Evolutionary conservation across 2,888 invertebrate species (phyloP), one percentile per base, ranked within the genome.

Genomic region (Hanleya hanleyi): DNA sequence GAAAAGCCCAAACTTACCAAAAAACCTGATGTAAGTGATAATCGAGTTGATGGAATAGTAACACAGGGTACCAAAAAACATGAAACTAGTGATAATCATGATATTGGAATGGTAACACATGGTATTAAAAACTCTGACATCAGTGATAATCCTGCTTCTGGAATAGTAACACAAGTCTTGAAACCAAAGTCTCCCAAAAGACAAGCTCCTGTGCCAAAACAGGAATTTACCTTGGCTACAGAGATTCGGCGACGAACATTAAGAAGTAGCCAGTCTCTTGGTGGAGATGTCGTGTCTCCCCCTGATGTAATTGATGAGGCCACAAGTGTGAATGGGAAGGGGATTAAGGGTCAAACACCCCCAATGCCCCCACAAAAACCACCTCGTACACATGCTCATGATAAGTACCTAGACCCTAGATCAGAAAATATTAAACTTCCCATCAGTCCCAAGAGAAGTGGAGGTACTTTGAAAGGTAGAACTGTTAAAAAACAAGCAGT

Each of bases 371-470:
- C 84, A 4, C 74, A 74, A 35, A 84, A 84, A 74, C 87, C 87
- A 4, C 84, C 83, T 29, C 69, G 87, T 41, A 87, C 86, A 3
- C 81, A 82, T 74, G 85, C 83, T 47, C 87, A 87, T 72, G 86
- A 86, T 79, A 79, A 83, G 41, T 86, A 86, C 67, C 68, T 85
- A 3, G 76, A 79, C 2, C n/a, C 64, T 1, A 64, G 36, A 29
- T 15, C 26, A 4, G 22, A 15, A 22, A 22, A 57, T 29, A 4
- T 29, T 15, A 57, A 57, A 29, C 18, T 57, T 26, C 57, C 7
- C 4, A 57, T 57, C 15, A 57, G 57, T 57, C 57, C 57, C 32
- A 18, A 3, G 2, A 4, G 4, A 57, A 57, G 57, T 26, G 29
- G 18, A 15, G 1, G 12, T 29, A 29, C 32, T 15, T 29, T 29